Base-by-base conservation (phyloP, 2,113 vertebrate genomes). In the Mesitornis unicolor region DNA sequence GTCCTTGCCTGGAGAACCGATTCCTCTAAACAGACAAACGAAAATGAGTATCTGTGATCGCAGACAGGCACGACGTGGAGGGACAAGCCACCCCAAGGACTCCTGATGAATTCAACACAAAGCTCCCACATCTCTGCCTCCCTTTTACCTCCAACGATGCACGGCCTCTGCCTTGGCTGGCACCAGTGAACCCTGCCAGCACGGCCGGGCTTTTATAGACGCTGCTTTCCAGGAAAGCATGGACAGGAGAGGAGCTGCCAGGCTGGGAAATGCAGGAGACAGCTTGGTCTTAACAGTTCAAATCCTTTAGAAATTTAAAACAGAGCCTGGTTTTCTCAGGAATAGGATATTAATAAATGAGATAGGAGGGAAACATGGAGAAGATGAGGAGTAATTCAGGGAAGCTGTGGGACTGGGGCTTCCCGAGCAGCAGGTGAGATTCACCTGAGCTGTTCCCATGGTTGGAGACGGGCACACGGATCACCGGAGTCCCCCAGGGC, bases 381-480 rank as follows among this genome's bases (percentile, higher is more conserved):
- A 81, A 67, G 28, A 47, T 15, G 60, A 53, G 36, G 29, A 78
- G 50, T 38, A 84, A 35, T 48, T 47, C 35, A 7, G 42, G 29
- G 18, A 13, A 83, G 48, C 35, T 50, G 31, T 42, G 38, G 57
- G 47, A 73, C 45, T 38, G 13, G 21, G 29, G 5, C 45, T 93
- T 51, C 40, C 28, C 1, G 1, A 59, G 45, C 22, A 92, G 59
- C 48, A 60, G 36, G 14, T 7, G 13, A 53, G 28, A 74, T 19
- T 60, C 47, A 17, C 42, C 22, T 3, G 2, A 19, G 38, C 53
- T 64, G 43, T 2, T 86, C 48, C 63, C 2, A 0, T 1, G 13
- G 15, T 26, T 25, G 71, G 40, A 93, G n/a, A 88, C 0, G 1
- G 45, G 26, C 70, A 42, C 0, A 0, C 0, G 6, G 65, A 31